These are phyloP conservation scores for Marmota monax DNA, from an alignment of 2,113 vertebrate species.

Conservation along the genomic window DNA sequence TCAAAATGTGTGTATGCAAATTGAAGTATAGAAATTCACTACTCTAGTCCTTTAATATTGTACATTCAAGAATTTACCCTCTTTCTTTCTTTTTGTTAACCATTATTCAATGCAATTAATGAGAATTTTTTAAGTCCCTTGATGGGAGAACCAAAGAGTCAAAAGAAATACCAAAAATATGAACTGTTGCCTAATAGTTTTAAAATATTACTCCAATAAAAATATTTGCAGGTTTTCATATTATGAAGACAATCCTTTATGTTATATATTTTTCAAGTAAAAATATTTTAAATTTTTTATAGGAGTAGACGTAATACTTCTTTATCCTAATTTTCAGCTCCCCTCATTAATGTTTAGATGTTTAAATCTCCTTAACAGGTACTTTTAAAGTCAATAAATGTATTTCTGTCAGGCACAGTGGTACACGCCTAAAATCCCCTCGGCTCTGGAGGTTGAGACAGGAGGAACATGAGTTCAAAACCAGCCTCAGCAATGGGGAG, in stretches of 20 bases:
- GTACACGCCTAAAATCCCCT: no score
- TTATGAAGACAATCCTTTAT: not conserved
- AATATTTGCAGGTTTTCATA: not conserved
- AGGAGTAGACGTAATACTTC: not conserved
- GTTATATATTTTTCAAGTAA: not conserved
- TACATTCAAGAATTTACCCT: not conserved
- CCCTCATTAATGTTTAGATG: not conserved
- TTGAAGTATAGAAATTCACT: not conserved
- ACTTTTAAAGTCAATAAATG: not conserved
- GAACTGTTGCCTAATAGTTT: conserved; percentile 3
- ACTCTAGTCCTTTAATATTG: not conserved
- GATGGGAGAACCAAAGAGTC: not conserved
- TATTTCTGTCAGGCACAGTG: not conserved
- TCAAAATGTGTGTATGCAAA: not conserved
- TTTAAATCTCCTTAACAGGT: not conserved
- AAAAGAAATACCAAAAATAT: not conserved
- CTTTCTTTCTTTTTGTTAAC: not conserved
- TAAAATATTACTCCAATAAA: not conserved
- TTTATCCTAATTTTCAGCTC: not conserved
- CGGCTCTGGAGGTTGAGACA: no score
- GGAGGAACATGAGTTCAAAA: no score
- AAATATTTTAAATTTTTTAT: not conserved
- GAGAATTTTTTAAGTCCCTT: not conserved
- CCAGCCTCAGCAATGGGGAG: no score
- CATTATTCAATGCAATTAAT: not conserved